Conservation (phyloP, 1,140 invertebrate genomes). For the Mycetomoellerius zeteki region DNA sequence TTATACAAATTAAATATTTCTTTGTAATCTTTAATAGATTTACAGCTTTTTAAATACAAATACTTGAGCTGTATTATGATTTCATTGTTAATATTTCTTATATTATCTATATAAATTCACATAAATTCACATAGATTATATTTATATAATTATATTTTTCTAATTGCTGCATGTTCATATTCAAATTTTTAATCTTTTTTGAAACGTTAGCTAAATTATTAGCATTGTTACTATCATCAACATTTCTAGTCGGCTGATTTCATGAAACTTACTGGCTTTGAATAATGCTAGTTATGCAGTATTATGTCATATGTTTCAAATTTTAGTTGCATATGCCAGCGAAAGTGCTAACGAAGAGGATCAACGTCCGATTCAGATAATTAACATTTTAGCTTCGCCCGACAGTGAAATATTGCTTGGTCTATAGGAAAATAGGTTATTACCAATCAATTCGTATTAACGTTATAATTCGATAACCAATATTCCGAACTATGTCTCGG, state of each 20-base stretch:
- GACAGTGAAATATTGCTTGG: slow-evolving; percentile 35
- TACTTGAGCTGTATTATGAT: background rate
- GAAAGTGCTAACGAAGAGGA: slow-evolving; percentile 30
- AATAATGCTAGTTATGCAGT: slow-evolving; percentile 1
- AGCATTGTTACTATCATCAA: background rate
- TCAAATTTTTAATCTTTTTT: background rate
- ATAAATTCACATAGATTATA: no score
- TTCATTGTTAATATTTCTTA: background rate
- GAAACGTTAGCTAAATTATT: slow-evolving; percentile 1
- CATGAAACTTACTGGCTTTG: background rate
- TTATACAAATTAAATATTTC: background rate
- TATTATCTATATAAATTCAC: background rate
- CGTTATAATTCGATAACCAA: slow-evolving; percentile 36
- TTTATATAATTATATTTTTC: background rate
- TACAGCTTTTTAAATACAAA: background rate
- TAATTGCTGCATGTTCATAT: background rate
- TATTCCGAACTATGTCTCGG: background rate
- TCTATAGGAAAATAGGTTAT: slow-evolving; percentile 50
- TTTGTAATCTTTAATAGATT: background rate
- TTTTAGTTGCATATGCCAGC: slow-evolving; percentile 24
- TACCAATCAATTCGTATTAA: slow-evolving; percentile 44
- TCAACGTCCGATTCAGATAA: slow-evolving; percentile 34
- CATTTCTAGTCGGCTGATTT: slow-evolving; percentile 21
- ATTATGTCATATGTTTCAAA: slow-evolving; percentile 1
- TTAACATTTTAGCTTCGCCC: slow-evolving; percentile 23